Percentiles rank a stretch among this genome's conserved stretches.
Evolutionary conservation across 2,888 invertebrate species (phyloP).

Genomic region (Euplagia quadripunctaria): DNA sequence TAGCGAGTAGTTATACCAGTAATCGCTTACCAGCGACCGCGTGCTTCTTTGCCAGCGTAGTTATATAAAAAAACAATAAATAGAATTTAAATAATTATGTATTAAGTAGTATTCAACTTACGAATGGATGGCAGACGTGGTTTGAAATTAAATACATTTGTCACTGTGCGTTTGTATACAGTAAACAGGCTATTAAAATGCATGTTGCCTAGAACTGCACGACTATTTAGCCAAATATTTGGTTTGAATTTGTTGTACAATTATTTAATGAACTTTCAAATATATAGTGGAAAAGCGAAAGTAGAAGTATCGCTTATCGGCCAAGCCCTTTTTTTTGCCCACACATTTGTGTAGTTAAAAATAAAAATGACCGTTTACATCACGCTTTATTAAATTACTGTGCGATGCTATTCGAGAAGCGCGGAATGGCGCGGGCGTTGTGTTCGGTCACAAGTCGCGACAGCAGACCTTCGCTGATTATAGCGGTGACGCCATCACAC

Average conservation of each 20-base stretch:
- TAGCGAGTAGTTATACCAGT: too few species aligned
- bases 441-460: slow-evolving; percentile 52
- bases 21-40: too few species aligned
- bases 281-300: slow-evolving; percentile 27
- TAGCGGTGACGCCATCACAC: slow-evolving; percentile 83
- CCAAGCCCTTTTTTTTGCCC: slow-evolving; percentile 21
- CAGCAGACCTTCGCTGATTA: slow-evolving; percentile 76
- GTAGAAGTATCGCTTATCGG: slow-evolving; percentile 22
- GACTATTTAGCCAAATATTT: slow-evolving; percentile 31
- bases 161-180: slow-evolving; percentile 23
- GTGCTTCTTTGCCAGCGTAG: too few species aligned
- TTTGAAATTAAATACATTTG: slow-evolving; percentile 41
- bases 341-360: slow-evolving; percentile 15
- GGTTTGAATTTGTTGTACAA: slow-evolving; percentile 22
- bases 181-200: slow-evolving; percentile 43
- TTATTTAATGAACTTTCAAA: slow-evolving; percentile 28
- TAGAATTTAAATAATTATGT: neutral
- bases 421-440: slow-evolving; percentile 55
- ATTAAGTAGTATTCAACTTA: neutral
- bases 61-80: neutral
- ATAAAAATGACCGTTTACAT: slow-evolving; percentile 59
- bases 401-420: slow-evolving; percentile 50
- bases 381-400: slow-evolving; percentile 58
- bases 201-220: slow-evolving; percentile 26
- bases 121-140: slow-evolving; percentile 43